Conservation (phyloP, 2,797 vertebrate species). For the Harpagifer antarcticus region DNA sequence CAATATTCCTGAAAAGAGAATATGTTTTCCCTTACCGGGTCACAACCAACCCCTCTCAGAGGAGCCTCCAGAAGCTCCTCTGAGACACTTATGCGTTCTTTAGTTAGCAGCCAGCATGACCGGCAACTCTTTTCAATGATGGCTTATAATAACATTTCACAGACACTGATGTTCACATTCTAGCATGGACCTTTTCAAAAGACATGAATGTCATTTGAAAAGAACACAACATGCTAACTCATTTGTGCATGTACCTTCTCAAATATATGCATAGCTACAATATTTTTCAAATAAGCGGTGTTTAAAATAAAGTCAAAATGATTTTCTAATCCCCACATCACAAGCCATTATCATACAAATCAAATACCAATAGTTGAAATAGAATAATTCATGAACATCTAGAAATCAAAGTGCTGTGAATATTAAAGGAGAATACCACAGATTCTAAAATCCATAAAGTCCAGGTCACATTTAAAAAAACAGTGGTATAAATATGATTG, state of each 20-base stretch:
- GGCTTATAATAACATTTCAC: slow-evolving; percentile 23
- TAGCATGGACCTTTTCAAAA: slow-evolving; percentile 23
- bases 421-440: slow-evolving; percentile 26
- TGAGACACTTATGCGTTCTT: background rate
- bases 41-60: background rate
- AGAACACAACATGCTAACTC: slow-evolving; percentile 9
- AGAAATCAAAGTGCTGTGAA: slow-evolving; percentile 52
- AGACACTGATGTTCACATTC: slow-evolving; percentile 50
- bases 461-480: slow-evolving; percentile 19
- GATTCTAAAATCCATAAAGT: slow-evolving; percentile 27
- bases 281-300: background rate
- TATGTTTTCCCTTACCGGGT: background rate
- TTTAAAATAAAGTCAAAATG: no score
- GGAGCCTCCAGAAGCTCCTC: background rate
- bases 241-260: slow-evolving; percentile 20
- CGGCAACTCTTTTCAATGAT: slow-evolving; percentile 26
- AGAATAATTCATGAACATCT: slow-evolving; percentile 20
- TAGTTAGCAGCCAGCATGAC: slow-evolving; percentile 32
- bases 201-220: slow-evolving; percentile 17
- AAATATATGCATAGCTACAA: slow-evolving; percentile 28
- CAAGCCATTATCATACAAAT: slow-evolving; percentile 24
- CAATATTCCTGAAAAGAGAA: background rate
- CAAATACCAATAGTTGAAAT: slow-evolving; percentile 34
- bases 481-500: slow-evolving; percentile 13
- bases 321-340: slow-evolving; percentile 33